phyloP scores from a whole-genome alignment of 2,113 vertebrate species.

The Dasyornis broadbenti region DNA sequence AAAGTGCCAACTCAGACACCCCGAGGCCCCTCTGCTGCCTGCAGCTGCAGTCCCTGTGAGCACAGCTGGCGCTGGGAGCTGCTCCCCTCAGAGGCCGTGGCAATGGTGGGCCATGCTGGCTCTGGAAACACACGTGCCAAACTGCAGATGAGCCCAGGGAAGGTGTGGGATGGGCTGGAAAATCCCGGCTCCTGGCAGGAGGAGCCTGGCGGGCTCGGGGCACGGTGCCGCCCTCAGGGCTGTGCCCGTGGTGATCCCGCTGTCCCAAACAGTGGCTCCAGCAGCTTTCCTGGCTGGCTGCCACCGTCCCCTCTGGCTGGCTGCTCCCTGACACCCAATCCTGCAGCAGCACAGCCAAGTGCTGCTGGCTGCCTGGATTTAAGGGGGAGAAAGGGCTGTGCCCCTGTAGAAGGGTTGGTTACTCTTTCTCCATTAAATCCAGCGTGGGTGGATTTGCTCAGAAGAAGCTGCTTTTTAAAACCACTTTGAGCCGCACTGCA shows the following conservation, averaged over 20 bases:
- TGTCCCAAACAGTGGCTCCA: not conserved
- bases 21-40: not conserved
- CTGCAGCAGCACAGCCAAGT: not conserved
- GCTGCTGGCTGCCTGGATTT: not conserved
- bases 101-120: rapidly evolving
- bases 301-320: not conserved
- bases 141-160: not conserved
- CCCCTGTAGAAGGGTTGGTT: rapidly evolving
- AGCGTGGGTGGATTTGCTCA: not conserved
- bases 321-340: not conserved
- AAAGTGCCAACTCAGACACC: not conserved
- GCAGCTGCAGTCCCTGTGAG: not conserved
- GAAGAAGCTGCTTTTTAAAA: not conserved
- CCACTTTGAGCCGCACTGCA: not conserved
- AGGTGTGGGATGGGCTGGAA: not conserved
- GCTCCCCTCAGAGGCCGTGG: not conserved
- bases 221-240: not conserved
- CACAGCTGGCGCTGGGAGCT: not conserved
- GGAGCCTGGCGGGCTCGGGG: not conserved
- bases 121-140: rapidly evolving
- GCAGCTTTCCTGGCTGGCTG: not conserved
- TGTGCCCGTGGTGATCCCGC: rapidly evolving
- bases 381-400: not conserved
- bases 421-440: not conserved
- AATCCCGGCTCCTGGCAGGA: not conserved